Evolutionary conservation across 2,888 invertebrate genomes (phyloP).

Genomic region (Catocala nupta): DNA sequence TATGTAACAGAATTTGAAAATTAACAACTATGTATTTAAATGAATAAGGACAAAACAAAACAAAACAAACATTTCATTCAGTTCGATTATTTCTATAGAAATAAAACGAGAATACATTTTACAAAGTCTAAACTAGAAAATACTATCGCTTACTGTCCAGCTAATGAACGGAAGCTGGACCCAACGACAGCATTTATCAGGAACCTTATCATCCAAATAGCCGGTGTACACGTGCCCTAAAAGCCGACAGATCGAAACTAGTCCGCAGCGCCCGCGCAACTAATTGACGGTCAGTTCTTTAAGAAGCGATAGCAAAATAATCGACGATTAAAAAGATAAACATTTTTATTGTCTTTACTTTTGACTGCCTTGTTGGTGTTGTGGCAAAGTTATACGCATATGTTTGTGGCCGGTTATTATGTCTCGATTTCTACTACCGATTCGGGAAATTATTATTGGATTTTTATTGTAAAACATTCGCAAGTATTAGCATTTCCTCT

Average conservation of each 20-base stretch:
- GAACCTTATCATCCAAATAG: conserved; percentile 32
- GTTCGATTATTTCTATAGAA: neutral
- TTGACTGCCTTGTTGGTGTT: no score
- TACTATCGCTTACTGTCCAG: neutral
- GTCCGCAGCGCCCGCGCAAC: conserved; percentile 77
- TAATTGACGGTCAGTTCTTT: conserved; percentile 73
- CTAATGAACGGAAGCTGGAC: conserved; percentile 37
- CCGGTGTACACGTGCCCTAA: conserved; percentile 57
- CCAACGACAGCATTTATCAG: conserved; percentile 44
- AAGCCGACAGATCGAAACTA: conserved; percentile 69
- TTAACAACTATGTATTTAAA: no score
- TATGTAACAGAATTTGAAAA: no score
- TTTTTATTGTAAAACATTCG: no score
- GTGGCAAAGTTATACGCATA: no score
- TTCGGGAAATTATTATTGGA: no score
- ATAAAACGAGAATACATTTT: neutral
- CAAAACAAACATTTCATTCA: no score
- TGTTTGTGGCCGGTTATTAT: no score
- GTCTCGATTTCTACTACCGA: no score
- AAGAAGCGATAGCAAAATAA: conserved; percentile 70
- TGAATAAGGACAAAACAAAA: no score
- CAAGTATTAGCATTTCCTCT: no score
- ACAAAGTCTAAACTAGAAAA: neutral
- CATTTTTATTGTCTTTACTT: conserved; percentile 5
- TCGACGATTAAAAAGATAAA: conserved; percentile 13